A percentile compares a stretch with the other conserved stretches of the same genome.
Conservation (phyloP, 2,113 vertebrate genomes). For the Archilochus colubris region DNA sequence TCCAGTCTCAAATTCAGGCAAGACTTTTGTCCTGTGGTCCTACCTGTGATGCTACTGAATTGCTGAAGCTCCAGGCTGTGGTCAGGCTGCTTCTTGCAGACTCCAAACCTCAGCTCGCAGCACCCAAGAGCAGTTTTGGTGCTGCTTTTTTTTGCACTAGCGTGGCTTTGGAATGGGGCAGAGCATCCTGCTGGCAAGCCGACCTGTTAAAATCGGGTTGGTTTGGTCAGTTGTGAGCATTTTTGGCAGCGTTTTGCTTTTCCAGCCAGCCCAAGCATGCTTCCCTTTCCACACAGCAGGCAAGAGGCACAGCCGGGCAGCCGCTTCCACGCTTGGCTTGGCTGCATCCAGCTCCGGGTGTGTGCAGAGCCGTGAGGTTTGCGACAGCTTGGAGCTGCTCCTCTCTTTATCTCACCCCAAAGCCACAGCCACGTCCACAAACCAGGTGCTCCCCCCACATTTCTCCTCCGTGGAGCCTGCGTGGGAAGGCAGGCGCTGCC, state of each 20-base stretch:
- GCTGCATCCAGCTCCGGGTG: neutral
- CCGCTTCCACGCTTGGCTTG: neutral
- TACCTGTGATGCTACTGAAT: neutral
- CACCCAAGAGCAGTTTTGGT: neutral
- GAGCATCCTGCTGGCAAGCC: neutral
- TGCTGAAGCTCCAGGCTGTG: neutral
- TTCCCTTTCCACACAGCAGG: accelerated
- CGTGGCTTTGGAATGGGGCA: neutral
- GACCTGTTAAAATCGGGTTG: neutral
- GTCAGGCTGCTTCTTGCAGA: neutral
- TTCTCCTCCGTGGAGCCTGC: conserved; percentile 54
- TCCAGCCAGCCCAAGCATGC: neutral
- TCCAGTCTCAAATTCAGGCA: neutral
- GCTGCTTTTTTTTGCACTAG: neutral
- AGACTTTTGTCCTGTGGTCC: neutral
- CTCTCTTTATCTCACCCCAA: conserved; percentile 56
- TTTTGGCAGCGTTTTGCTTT: neutral
- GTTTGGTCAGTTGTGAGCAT: neutral
- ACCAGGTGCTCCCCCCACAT: conserved; percentile 34
- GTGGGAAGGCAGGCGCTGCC: conserved; percentile 55
- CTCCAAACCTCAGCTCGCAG: neutral
- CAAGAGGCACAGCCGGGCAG: neutral
- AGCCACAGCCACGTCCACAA: conserved; percentile 55
- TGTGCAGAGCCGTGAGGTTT: neutral
- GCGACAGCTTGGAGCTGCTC: conserved; percentile 23